Evolutionary conservation across 2,113 vertebrate genomes (phyloP).

Genomic region (Hippocampus abdominalis): DNA sequence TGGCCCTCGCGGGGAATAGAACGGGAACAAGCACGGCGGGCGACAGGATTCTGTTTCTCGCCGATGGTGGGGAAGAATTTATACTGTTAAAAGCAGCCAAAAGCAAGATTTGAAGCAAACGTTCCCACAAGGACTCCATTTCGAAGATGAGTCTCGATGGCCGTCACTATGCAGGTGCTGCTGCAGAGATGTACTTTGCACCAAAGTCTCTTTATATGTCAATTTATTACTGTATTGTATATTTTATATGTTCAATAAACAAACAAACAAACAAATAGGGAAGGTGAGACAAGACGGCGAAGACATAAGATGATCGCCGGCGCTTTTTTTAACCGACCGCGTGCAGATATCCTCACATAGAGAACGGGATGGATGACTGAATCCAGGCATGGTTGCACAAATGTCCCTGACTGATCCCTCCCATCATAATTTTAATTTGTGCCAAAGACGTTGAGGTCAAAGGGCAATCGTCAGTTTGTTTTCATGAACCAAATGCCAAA

Average conservation of each 20-base stretch:
- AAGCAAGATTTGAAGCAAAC: not conserved
- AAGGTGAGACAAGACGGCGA: not conserved
- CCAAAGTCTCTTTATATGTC: not conserved
- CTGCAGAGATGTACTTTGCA: not conserved
- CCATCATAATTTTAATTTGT: no score
- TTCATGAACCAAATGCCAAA: not conserved
- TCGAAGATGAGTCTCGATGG: not conserved
- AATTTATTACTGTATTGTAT: no score
- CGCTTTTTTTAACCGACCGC: not conserved
- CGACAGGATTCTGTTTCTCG: not conserved
- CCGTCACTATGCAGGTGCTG: not conserved
- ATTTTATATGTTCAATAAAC: no score
- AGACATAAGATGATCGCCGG: not conserved
- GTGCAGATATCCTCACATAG: not conserved
- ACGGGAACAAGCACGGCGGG: constrained; percentile 24
- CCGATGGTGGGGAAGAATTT: not conserved
- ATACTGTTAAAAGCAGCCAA: not conserved
- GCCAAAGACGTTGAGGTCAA: no score
- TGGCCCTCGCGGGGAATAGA: constrained; percentile 28
- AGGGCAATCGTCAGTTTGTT: not conserved
- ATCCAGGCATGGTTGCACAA: not conserved
- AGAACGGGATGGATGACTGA: not conserved
- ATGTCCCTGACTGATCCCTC: not conserved
- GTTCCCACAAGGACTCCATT: not conserved
- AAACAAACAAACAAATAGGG: no score